Evolutionary conservation across 2,888 invertebrate species (phyloP), one percentile per base, ranked within the genome.

Genomic region (Apotomis turbidana): DNA sequence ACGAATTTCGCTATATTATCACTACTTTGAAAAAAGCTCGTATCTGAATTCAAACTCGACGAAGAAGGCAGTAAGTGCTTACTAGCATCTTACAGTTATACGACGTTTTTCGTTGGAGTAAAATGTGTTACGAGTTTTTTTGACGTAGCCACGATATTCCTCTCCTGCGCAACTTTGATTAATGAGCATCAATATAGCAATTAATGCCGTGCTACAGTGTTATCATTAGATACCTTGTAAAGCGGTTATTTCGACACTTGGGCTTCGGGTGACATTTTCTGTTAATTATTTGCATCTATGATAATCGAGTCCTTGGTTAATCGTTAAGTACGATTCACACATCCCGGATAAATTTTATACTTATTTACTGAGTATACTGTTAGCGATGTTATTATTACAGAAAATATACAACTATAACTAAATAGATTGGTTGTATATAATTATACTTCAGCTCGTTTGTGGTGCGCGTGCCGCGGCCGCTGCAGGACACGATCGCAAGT

Each of bases 101-200:
- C 1, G 27, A 27, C 27, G 2, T 27, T 27, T 27, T 27, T 27
- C 27, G 27, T 2, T 27, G 27, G 27, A 27, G 27, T 27, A 27
- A 27, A 27, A 27, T 27, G 0, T 27, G 27, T 27, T 27, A 27
- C 27, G 27, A 27, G 27, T 27, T 27, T 27, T 27, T 27, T 27
- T 27, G 2, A 27, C 27, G 27, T 27, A 27, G 27, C 2, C 27
- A 27, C 27, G 57, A 57, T 58, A 49, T 49, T 10, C 58, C 15
- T 61, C 67, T 44, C 51, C 41, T 71, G 57, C 66, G 71, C 67
- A 71, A 71, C 67, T 51, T 44, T 71, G 67, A 71, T 71, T 62
- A 71, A 71, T 71, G 71, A 67, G n/a, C 52, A 71, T 71, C 67
- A 57, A 57, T 38, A 44, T 44, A 67, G 71, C 67, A 68, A 71